phyloP scores from a whole-genome alignment of 2,797 vertebrate genomes.

The Cyprinella venusta region DNA sequence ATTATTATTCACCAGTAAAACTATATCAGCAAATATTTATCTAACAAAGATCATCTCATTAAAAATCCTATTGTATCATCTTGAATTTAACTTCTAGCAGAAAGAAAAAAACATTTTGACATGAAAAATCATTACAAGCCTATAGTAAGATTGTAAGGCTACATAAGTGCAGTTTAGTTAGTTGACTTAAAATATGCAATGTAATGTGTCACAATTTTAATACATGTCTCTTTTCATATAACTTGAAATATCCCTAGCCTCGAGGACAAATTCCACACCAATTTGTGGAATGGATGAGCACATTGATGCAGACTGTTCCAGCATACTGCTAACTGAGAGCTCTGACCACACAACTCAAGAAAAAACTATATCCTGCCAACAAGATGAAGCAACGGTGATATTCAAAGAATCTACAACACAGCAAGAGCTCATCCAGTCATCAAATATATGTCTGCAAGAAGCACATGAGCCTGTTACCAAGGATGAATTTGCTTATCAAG shows the following conservation, averaged over 20 bases:
- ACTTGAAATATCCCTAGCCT: constrained; percentile 78
- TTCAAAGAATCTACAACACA: constrained; percentile 72
- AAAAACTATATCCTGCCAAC: constrained; percentile 64
- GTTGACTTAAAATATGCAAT: constrained; percentile 38
- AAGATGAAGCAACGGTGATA: constrained; percentile 67
- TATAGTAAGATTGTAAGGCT: not conserved
- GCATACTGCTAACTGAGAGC: constrained; percentile 70
- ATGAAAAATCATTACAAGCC: not conserved
- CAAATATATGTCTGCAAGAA: constrained; percentile 70
- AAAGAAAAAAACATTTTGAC: not conserved
- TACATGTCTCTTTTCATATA: constrained; percentile 75
- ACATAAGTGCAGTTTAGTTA: not conserved
- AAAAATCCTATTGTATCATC: constrained; percentile 20
- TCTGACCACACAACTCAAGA: constrained; percentile 65
- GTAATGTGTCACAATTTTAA: constrained; percentile 68
- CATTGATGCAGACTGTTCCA: constrained; percentile 71
- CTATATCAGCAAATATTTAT: constrained; percentile 39
- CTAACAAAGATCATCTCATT: constrained; percentile 54
- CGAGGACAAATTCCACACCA: constrained; percentile 73
- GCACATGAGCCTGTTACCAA: constrained; percentile 74
- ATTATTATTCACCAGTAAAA: constrained; percentile 24
- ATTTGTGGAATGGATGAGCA: constrained; percentile 72
- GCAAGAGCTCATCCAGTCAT: constrained; percentile 75
- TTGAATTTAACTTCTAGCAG: constrained; percentile 28
- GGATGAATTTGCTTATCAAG: constrained; percentile 75